Base-by-base conservation (phyloP, 2,888 invertebrate species). In the Neoaliturus tenellus region DNA sequence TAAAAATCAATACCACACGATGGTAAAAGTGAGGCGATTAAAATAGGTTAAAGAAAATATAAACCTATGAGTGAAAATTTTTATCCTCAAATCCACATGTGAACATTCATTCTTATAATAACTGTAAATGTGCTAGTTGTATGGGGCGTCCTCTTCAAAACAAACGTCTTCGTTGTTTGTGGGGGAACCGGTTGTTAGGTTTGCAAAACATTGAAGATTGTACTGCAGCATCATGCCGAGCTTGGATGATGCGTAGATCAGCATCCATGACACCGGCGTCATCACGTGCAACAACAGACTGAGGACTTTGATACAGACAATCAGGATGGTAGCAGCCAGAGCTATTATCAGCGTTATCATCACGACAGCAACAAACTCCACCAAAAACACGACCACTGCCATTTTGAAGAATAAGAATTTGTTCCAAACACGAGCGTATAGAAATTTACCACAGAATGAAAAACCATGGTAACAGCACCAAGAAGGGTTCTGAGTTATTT, bases 391-490 rank as follows among this genome's bases (percentile, higher is more conserved):
- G 12, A 55, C 10, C 20, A 78, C 78, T 17, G 51, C 48, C 78
- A 51, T 78, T 20, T 44, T 71, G 12, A 14, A 17, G 62, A 20
- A 51, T 51, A 5, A 48, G 51, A 35, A 69, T 41, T 35, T 48
- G 17, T 67, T 81, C 20, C 0, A 62, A 35, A 35, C 31, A 28
- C 28, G 4, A 1, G 2, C n/a, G 55, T n/a, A 55, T 55, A 31
- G n/a, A 78, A 48, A 78, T 28, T 6, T 28, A 6, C 55, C 2
- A 41, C 20, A 20, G 28, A 33, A 3, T 33, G 1, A 17, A 58
- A 51, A 58, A 80, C 58, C 55, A 69, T 23, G 55, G 39, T 48
- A 83, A 67, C 62, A 31, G 44, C 25, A n/a, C n/a, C n/a, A n/a
- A n/a, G n/a, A n/a, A n/a, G n/a, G n/a, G n/a, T n/a, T n/a, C n/a